Evolutionary conservation across 2,113 vertebrate genomes (phyloP).

Genomic region (Mastomys coucha): DNA sequence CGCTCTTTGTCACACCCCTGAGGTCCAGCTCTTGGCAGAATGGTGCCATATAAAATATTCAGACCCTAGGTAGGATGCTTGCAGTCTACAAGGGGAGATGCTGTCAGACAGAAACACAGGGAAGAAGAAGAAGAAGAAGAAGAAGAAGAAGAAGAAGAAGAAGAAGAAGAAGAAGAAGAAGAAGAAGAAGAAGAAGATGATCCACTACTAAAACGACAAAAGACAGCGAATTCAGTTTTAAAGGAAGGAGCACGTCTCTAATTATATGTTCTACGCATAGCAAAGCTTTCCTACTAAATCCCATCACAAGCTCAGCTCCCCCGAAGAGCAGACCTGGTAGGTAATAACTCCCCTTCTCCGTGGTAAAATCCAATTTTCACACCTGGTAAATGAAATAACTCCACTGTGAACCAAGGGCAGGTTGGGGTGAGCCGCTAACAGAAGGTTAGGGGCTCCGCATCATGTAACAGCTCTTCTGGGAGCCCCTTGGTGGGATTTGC

Average conservation of each 20-base stretch:
- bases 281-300: slow-evolving; percentile 75
- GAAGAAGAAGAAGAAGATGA: background rate
- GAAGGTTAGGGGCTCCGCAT: slow-evolving; percentile 84
- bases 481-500: slow-evolving; percentile 80
- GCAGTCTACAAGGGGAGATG: slow-evolving; percentile 32
- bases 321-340: slow-evolving; percentile 76
- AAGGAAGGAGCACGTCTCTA: slow-evolving; percentile 82
- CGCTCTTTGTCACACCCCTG: slow-evolving; percentile 22
- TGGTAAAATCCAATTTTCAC: slow-evolving; percentile 87
- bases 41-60: slow-evolving; percentile 76
- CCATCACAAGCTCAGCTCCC: slow-evolving; percentile 34
- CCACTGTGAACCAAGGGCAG: slow-evolving; percentile 81
- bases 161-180: no score
- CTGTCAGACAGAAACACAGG: slow-evolving; percentile 39
- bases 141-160: no score
- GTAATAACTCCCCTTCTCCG: slow-evolving; percentile 79
- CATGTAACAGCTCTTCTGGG: slow-evolving; percentile 83
- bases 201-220: slow-evolving; percentile 49
- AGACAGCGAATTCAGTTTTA: slow-evolving; percentile 75
- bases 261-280: slow-evolving; percentile 78
- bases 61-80: slow-evolving; percentile 41
- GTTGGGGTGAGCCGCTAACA: slow-evolving; percentile 86
- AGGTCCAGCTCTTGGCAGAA: slow-evolving; percentile 72
- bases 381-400: slow-evolving; percentile 86
- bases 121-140: no score